Evolutionary conservation across 1,140 invertebrate genomes (phyloP).

Genomic region (Piezodorus guildinii): DNA sequence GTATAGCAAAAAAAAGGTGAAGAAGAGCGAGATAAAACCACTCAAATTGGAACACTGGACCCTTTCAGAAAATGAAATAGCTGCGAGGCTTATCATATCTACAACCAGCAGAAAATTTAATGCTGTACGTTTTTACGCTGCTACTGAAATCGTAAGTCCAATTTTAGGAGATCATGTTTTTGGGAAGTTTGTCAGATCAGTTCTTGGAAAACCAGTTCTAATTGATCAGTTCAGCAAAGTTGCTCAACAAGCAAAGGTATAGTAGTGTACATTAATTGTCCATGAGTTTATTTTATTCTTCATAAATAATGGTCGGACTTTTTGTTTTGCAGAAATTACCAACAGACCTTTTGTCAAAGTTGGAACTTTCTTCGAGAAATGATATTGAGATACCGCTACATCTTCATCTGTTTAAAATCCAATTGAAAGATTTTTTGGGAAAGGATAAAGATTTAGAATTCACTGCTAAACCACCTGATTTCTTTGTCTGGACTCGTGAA

Average conservation of each 20-base stretch:
- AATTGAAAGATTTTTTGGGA: not conserved
- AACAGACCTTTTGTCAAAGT: not conserved
- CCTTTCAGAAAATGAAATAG: not conserved
- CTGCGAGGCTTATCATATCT: not conserved
- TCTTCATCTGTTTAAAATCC: not conserved
- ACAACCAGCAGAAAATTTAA: not conserved
- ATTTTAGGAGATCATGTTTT: conserved; percentile 14
- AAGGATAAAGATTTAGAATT: conserved; percentile 7
- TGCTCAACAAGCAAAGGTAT: conserved; percentile 1
- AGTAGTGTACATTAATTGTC: too few relatives aligned
- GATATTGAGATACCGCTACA: conserved; percentile 12
- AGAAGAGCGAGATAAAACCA: not conserved
- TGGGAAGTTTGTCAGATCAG: not conserved
- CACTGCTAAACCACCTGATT: not conserved
- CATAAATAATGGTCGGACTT: not conserved
- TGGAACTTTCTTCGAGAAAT: conserved; percentile 2
- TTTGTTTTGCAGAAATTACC: conserved; percentile 13
- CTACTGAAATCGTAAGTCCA: not conserved
- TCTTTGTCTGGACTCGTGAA: conserved; percentile 9
- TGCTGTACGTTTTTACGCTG: not conserved
- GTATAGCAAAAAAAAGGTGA: not conserved
- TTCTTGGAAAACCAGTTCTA: conserved; percentile 11
- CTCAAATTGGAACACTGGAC: not conserved
- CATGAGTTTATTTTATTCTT: not conserved
- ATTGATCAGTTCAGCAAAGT: conserved; percentile 2